Conservation (phyloP, 2,113 vertebrate species). For the Grus americana region DNA sequence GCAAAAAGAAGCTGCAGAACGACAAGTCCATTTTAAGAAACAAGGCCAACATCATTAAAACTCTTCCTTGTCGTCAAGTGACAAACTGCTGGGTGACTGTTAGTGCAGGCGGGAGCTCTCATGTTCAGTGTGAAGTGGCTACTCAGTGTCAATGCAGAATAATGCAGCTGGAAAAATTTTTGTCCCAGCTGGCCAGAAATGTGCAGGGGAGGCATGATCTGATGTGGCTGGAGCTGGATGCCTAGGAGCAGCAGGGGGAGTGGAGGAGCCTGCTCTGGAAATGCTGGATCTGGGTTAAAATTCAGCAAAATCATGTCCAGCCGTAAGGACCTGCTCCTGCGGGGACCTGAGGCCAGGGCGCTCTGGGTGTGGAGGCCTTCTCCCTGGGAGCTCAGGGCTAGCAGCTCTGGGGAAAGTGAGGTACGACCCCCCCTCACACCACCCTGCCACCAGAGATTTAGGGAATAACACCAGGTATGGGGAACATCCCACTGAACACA, state of each 20-base stretch:
- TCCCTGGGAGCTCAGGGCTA: neutral
- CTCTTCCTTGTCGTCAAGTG: neutral
- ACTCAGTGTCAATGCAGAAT: rapidly evolving
- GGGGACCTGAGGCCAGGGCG: neutral
- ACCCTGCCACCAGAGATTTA: neutral
- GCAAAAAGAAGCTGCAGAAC: neutral
- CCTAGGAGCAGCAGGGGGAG: neutral
- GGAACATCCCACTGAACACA: neutral
- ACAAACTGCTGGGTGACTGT: neutral
- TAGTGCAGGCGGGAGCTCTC: neutral
- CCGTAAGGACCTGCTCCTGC: neutral
- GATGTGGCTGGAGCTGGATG: neutral
- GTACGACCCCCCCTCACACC: neutral
- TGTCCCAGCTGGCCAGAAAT: neutral
- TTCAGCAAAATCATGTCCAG: neutral
- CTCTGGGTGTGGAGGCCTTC: neutral
- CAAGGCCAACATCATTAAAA: neutral
- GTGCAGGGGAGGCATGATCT: neutral
- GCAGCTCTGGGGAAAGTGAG: neutral
- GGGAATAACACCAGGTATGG: neutral
- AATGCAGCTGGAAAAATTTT: neutral
- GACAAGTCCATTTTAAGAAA: neutral
- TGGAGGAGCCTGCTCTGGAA: neutral
- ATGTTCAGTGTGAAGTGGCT: rapidly evolving
- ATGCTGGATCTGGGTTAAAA: neutral